Evolutionary conservation across 2,797 vertebrate species (phyloP).

Genomic region (Pantherophis alleghaniensis): DNA sequence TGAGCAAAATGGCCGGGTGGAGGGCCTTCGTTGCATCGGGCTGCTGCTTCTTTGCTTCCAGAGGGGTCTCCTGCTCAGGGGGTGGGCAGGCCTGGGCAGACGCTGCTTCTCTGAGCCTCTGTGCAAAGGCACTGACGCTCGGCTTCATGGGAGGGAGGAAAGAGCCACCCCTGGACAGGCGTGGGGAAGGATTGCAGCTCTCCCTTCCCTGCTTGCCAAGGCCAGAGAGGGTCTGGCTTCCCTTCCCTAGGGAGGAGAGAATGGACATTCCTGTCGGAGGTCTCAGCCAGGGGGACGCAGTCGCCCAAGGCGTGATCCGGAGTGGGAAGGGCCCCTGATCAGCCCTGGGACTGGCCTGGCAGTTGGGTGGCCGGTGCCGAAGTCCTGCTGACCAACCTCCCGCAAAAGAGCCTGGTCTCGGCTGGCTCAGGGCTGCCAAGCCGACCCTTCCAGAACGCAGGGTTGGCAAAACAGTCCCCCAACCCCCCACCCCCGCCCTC

Average conservation of each 20-base stretch:
- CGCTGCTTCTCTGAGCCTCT: neutral
- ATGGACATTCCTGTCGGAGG: neutral
- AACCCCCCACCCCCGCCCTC: neutral
- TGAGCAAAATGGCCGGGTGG: neutral
- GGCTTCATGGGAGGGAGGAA: neutral
- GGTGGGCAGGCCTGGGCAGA: neutral
- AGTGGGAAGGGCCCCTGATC: neutral
- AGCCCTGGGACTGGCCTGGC: neutral
- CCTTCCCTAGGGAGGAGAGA: neutral
- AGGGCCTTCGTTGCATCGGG: neutral
- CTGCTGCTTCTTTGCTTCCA: neutral
- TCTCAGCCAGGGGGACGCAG: neutral
- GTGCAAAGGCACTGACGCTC: too few relatives aligned
- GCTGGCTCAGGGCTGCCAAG: neutral
- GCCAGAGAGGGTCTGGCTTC: neutral
- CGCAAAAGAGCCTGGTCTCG: neutral
- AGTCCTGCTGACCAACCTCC: neutral
- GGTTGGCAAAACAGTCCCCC: neutral
- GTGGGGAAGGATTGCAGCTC: neutral
- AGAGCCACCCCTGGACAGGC: rapidly evolving
- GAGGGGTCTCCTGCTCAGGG: neutral
- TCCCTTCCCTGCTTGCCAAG: neutral
- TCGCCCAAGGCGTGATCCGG: neutral
- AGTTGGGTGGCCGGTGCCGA: rapidly evolving
- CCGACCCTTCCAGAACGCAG: neutral